Evolutionary conservation across 2,797 vertebrate species (phyloP).

Genomic region (Ctenosaura bakeri): DNA sequence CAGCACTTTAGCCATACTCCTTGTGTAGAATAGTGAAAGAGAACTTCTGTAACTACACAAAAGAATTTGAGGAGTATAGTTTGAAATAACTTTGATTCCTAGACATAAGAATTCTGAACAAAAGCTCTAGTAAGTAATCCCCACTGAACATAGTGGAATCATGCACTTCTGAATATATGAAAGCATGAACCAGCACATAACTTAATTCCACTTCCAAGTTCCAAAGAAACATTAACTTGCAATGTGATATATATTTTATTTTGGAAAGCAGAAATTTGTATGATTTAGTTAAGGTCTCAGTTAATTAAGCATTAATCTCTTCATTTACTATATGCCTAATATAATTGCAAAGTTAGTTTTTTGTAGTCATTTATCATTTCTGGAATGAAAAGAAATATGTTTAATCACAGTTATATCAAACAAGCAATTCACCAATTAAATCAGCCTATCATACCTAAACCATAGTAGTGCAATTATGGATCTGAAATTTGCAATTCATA

Average conservation of each 20-base stretch:
- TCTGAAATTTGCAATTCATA: conserved; percentile 48
- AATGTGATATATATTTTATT: conserved; percentile 30
- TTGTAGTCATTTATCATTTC: conserved; percentile 69
- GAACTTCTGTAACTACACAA: background rate
- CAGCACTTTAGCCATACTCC: background rate
- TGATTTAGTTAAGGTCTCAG: conserved; percentile 51
- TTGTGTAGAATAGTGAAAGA: background rate
- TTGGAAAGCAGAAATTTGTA: conserved; percentile 45
- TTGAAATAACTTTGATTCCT: conserved; percentile 17
- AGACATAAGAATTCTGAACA: conserved; percentile 13
- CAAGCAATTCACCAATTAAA: conserved; percentile 69
- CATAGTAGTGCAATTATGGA: conserved; percentile 48
- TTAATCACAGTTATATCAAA: conserved; percentile 72
- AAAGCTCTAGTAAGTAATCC: background rate
- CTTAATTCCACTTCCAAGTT: conserved; percentile 22
- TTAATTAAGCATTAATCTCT: conserved; percentile 72
- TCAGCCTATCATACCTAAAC: conserved; percentile 47
- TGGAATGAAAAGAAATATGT: conserved; percentile 69
- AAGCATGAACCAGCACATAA: background rate
- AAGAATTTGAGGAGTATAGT: background rate
- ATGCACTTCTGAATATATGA: background rate
- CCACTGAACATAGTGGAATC: background rate
- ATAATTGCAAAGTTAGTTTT: conserved; percentile 63
- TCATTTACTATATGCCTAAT: conserved; percentile 61
- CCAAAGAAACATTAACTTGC: background rate